Conservation (phyloP, 2,797 vertebrate genomes). For the Bradypodion pumilum region DNA sequence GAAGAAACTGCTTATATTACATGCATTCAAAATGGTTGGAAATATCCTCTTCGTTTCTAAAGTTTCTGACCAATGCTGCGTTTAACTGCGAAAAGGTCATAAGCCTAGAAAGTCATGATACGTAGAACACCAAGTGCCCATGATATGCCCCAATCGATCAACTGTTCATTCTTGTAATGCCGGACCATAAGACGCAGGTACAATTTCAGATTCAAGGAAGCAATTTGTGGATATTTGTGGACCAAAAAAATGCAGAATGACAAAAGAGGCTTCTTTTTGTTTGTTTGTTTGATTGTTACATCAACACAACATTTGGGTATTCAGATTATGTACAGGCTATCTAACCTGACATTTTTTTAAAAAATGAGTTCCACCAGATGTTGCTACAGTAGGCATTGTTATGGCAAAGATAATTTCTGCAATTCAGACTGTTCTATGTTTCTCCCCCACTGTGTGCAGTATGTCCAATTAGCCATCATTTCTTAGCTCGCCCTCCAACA, state of each 20-base stretch:
- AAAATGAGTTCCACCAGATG: slow-evolving; percentile 31
- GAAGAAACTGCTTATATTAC: slow-evolving; percentile 64
- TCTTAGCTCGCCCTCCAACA: slow-evolving; percentile 48
- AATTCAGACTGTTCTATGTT: slow-evolving; percentile 37
- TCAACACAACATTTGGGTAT: slow-evolving; percentile 1
- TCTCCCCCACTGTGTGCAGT: slow-evolving; percentile 22
- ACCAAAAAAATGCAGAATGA: slow-evolving; percentile 25
- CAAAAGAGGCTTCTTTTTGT: accelerated
- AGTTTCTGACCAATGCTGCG: slow-evolving; percentile 39
- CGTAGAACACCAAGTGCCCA: slow-evolving; percentile 16
- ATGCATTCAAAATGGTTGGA: slow-evolving; percentile 42
- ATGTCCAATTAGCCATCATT: slow-evolving; percentile 27
- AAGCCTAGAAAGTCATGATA: slow-evolving; percentile 32
- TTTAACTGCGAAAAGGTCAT: slow-evolving; percentile 26
- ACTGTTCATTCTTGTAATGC: neutral
- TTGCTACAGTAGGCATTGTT: slow-evolving; percentile 47
- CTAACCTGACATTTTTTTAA: neutral
- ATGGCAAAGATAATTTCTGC: slow-evolving; percentile 51
- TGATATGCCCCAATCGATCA: neutral
- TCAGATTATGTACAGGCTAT: slow-evolving; percentile 31
- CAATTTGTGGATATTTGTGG: neutral
- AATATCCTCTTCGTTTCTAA: slow-evolving; percentile 55
- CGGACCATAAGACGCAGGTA: slow-evolving; percentile 7
- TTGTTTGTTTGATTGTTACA: slow-evolving; percentile 4
- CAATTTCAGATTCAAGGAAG: neutral